Evolutionary conservation across 1,140 invertebrate species (phyloP).

Genomic region (Orius insidiosus): DNA sequence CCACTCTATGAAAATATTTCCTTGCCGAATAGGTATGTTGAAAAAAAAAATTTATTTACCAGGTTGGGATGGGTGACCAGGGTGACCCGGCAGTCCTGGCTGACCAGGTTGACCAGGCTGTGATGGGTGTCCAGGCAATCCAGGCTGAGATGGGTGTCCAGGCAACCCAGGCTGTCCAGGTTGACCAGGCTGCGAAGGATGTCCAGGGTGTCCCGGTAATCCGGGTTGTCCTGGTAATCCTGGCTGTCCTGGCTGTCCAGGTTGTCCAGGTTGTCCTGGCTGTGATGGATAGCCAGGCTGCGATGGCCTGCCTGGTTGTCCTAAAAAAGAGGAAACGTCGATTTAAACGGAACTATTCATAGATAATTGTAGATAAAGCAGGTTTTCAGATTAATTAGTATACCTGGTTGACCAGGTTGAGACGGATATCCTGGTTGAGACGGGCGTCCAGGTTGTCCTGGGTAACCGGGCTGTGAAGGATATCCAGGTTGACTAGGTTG

Average conservation of each 20-base stretch:
- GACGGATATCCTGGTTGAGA: slow-evolving; percentile 17
- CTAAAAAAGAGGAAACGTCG: no score
- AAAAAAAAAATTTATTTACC: slow-evolving; percentile 18
- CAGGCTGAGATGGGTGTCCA: slow-evolving; percentile 18
- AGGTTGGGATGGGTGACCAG: slow-evolving; percentile 19
- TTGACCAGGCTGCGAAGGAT: no score
- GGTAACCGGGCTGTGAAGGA: slow-evolving; percentile 19
- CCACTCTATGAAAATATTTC: neutral
- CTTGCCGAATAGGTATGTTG: slow-evolving; percentile 11
- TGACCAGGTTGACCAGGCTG: slow-evolving; percentile 16
- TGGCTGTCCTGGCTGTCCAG: slow-evolving; percentile 19
- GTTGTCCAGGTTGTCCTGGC: slow-evolving; percentile 16
- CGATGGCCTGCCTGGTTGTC: no score
- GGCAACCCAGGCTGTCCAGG: no score
- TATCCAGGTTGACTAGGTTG: slow-evolving; percentile 19
- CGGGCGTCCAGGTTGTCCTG: slow-evolving; percentile 21
- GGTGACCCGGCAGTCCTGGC: slow-evolving; percentile 18
- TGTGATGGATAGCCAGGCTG: slow-evolving; percentile 14
- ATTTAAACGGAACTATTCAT: no score
- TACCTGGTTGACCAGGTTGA: slow-evolving; percentile 9
- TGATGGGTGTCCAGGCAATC: slow-evolving; percentile 10
- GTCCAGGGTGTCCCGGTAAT: no score
- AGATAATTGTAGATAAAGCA: no score
- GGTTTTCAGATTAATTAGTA: no score
- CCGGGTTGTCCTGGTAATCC: neutral